Conservation (phyloP, 2,113 vertebrate genomes). For the Pseudorhombus dupliciocellatus region DNA sequence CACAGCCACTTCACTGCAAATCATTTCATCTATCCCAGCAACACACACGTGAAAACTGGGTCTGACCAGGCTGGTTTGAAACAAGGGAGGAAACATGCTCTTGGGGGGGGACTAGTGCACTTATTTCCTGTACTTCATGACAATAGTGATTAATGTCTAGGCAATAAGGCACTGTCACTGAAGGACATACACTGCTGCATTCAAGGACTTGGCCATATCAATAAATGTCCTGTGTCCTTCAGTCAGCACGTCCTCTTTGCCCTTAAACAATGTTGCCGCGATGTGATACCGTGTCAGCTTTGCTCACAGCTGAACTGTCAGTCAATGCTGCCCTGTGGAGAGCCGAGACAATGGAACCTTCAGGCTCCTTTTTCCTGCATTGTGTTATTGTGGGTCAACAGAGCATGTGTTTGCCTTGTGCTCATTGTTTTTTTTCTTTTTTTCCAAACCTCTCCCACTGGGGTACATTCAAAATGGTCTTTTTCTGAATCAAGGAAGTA, state of each 20-base stretch:
- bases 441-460: neutral
- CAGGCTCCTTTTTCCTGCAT: conserved; percentile 56
- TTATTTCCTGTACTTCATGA: conserved; percentile 71
- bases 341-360: conserved; percentile 64
- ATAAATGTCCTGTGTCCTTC: conserved; percentile 74
- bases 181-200: conserved; percentile 72
- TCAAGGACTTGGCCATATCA: conserved; percentile 76
- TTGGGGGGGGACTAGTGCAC: conserved; percentile 49
- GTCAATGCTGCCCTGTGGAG: conserved; percentile 62
- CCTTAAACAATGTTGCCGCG: conserved; percentile 60
- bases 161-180: conserved; percentile 73
- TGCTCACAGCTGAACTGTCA: conserved; percentile 72
- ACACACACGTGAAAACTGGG: conserved; percentile 19
- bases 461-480: conserved; percentile 46
- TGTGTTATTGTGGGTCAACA: conserved; percentile 69
- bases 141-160: conserved; percentile 78
- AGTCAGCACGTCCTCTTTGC: conserved; percentile 56
- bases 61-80: conserved; percentile 45
- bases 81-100: conserved; percentile 50
- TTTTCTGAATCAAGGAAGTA: conserved; percentile 43
- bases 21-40: conserved; percentile 64
- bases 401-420: conserved; percentile 66
- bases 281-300: conserved; percentile 69
- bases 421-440: conserved; percentile 29
- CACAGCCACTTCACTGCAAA: conserved; percentile 68